These are phyloP conservation scores for Sorex araneus DNA, from an alignment of 2,113 vertebrate genomes.

Conservation along the genomic window DNA sequence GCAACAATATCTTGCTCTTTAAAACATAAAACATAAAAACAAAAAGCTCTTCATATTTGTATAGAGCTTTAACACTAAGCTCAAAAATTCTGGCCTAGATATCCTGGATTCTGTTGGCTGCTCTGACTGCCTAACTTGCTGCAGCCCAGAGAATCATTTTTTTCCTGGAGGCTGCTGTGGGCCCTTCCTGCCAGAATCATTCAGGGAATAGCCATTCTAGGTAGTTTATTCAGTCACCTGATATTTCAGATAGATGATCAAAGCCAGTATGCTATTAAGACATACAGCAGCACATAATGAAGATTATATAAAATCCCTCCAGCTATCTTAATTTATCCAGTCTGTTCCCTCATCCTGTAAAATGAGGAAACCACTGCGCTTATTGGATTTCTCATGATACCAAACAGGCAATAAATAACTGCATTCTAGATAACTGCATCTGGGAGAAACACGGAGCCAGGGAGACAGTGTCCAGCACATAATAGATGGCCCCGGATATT, in stretches of 20 bases:
- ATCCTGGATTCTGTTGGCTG: neutral
- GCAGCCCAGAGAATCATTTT: slow-evolving; percentile 28
- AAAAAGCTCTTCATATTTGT: slow-evolving; percentile 8
- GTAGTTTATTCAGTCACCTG: neutral
- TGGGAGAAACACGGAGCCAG: neutral
- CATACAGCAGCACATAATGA: slow-evolving; percentile 25
- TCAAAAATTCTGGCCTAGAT: neutral
- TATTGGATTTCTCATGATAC: neutral
- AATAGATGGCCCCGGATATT: neutral
- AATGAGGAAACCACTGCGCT: slow-evolving; percentile 20
- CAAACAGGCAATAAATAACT: slow-evolving; percentile 36
- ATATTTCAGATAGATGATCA: slow-evolving; percentile 13
- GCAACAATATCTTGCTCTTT: neutral
- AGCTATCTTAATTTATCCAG: slow-evolving; percentile 46
- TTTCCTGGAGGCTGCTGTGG: neutral
- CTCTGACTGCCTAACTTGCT: neutral
- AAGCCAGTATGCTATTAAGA: slow-evolving; percentile 21
- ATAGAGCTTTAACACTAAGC: neutral
- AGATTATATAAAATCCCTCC: neutral
- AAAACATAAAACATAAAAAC: too few relatives aligned
- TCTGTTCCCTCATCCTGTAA: slow-evolving; percentile 45
- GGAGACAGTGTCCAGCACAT: neutral
- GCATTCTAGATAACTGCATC: neutral
- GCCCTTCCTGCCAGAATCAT: neutral
- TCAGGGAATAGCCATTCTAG: neutral